A percentile compares a stretch with the other conserved stretches of the same genome.
Evolutionary conservation across 1,140 invertebrate species (phyloP).

Genomic region (Ips nitidus): DNA sequence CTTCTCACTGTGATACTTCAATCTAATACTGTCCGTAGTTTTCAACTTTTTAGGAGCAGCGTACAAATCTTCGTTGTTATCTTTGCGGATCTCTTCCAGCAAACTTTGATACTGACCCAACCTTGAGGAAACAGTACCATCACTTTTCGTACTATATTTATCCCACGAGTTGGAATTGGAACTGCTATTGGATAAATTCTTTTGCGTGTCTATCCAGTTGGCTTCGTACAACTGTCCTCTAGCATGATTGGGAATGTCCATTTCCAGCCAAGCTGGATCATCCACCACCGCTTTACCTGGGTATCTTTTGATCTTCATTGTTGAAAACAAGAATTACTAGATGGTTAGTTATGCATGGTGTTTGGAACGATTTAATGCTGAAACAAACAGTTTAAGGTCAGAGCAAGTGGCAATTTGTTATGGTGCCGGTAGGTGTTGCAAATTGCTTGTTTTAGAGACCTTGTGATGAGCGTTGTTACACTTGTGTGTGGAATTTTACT

Average conservation of each 20-base stretch:
- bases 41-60: slow-evolving; percentile 38
- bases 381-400: not conserved
- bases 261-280: slow-evolving; percentile 64
- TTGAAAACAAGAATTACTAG: slow-evolving; percentile 28
- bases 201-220: slow-evolving; percentile 72
- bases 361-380: not conserved
- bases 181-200: slow-evolving; percentile 42
- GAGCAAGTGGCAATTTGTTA: not conserved
- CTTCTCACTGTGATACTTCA: slow-evolving; percentile 51
- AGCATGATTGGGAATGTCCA: slow-evolving; percentile 58
- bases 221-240: slow-evolving; percentile 80
- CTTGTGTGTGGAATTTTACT: too few relatives aligned
- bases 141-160: slow-evolving; percentile 43
- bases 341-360: too few relatives aligned
- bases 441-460: too few relatives aligned
- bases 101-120: slow-evolving; percentile 48
- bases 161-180: slow-evolving; percentile 46
- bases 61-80: slow-evolving; percentile 37
- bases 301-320: slow-evolving; percentile 80
- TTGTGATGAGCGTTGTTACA: too few relatives aligned
- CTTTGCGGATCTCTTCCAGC: slow-evolving; percentile 44
- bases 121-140: slow-evolving; percentile 42
- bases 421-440: not conserved
- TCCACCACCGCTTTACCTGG: slow-evolving; percentile 77
- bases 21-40: slow-evolving; percentile 38